Evolutionary conservation across 1,140 invertebrate species (phyloP).

Genomic region (Bilobella aurantiaca): DNA sequence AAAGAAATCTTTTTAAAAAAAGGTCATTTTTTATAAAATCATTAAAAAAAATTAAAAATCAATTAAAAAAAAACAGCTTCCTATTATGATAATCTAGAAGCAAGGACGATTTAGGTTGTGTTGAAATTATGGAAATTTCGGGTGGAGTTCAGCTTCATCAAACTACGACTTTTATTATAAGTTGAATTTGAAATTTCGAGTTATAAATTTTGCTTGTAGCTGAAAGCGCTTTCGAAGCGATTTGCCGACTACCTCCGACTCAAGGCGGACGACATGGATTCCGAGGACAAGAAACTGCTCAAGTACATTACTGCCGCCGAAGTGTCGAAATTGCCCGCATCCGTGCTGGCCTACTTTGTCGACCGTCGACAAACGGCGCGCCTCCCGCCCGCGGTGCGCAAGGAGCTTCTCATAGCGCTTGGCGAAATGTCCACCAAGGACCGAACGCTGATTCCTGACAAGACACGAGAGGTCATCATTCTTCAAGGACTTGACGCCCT

Average conservation of each 20-base stretch:
- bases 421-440: conserved; percentile 31
- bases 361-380: conserved; percentile 26
- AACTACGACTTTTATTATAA: too few species aligned
- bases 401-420: conserved; percentile 33
- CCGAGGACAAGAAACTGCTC: conserved; percentile 28
- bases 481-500: conserved; percentile 30
- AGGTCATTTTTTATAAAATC: too few species aligned
- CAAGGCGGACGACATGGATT: conserved; percentile 28
- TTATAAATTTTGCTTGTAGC: conserved; percentile 11
- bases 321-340: conserved; percentile 27
- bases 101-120: too few species aligned
- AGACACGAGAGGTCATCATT: conserved; percentile 30
- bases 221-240: conserved; percentile 24
- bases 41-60: too few species aligned
- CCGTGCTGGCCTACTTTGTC: conserved; percentile 31
- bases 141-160: too few species aligned
- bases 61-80: too few species aligned
- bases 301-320: conserved; percentile 31
- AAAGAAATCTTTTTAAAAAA: too few species aligned
- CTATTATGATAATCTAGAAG: too few species aligned
- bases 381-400: conserved; percentile 21
- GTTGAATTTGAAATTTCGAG: too few species aligned
- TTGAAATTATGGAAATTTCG: too few species aligned
- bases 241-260: conserved; percentile 29
- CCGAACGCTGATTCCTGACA: conserved; percentile 24